phyloP scores from a whole-genome alignment of 2,113 vertebrate species.

The Erythrocercus mccallii region DNA sequence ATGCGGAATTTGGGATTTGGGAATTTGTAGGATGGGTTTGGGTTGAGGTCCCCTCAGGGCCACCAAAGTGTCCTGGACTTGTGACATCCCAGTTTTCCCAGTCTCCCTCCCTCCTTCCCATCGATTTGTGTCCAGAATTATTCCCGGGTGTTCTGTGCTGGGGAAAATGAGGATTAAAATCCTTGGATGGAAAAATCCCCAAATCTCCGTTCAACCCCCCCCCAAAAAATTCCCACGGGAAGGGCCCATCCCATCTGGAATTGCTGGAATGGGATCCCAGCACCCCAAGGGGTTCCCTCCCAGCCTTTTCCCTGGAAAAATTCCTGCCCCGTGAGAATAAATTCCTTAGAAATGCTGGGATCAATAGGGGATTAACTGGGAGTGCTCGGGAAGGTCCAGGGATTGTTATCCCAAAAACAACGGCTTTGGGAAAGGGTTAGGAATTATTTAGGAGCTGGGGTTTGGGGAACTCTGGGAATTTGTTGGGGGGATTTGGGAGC shows the following conservation, averaged over 20 bases:
- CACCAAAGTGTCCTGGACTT: not conserved
- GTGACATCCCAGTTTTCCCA: accelerated
- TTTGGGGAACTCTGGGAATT: not conserved
- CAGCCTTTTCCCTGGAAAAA: not conserved
- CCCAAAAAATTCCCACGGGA: not conserved
- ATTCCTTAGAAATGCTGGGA: not conserved
- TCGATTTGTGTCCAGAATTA: too few species aligned
- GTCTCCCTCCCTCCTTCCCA: not conserved
- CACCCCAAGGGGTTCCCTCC: not conserved
- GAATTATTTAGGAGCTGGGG: not conserved
- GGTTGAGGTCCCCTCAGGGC: not conserved
- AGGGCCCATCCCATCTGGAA: not conserved
- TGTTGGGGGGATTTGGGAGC: not conserved
- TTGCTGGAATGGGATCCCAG: not conserved
- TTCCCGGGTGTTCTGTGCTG: accelerated
- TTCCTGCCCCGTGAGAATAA: not conserved
- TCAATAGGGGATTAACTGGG: not conserved
- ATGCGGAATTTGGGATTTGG: not conserved
- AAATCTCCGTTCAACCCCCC: accelerated
- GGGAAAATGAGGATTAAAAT: not conserved
- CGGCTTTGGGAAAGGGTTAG: not conserved
- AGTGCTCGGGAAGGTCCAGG: not conserved
- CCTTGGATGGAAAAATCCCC: not conserved
- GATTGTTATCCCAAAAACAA: not conserved
- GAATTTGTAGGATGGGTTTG: not conserved